Conservation (phyloP, 2,797 vertebrate genomes). For the Schizopygopsis malacanthus region DNA sequence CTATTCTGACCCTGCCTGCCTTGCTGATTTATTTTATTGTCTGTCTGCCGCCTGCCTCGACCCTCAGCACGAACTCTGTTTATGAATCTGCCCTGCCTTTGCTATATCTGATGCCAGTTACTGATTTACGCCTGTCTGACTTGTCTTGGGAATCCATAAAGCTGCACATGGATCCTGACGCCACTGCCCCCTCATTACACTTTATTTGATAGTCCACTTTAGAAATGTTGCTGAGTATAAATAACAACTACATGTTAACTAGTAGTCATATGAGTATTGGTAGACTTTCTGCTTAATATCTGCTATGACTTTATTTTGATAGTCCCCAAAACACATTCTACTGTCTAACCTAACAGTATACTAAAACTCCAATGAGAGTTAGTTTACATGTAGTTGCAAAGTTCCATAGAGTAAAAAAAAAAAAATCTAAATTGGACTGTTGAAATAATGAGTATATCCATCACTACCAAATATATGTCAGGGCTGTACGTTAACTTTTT, state of each 20-base stretch:
- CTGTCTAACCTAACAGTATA: background rate
- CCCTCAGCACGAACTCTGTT: too few species aligned
- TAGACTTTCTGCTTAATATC: background rate
- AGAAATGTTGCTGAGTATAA: background rate
- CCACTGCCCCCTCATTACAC: too few species aligned
- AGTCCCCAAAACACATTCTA: background rate
- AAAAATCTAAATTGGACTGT: background rate
- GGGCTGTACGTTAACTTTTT: too few species aligned
- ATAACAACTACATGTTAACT: background rate
- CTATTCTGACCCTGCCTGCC: too few species aligned
- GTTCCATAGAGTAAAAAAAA: background rate
- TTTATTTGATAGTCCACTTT: background rate
- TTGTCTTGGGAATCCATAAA: too few species aligned
- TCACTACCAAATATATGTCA: background rate
- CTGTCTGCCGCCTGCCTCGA: too few species aligned
- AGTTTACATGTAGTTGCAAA: background rate
- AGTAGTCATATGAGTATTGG: background rate
- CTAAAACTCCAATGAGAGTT: background rate
- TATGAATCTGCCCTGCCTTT: too few species aligned
- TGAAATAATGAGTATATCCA: background rate
- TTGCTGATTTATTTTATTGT: too few species aligned
- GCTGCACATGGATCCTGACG: too few species aligned
- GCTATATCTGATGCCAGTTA: too few species aligned
- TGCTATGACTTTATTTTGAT: too few species aligned
- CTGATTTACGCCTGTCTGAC: too few species aligned